A percentile compares a stretch with the other conserved stretches of the same genome.
phyloP scores from a whole-genome alignment of 2,888 invertebrate species.

The Blera fallax region DNA sequence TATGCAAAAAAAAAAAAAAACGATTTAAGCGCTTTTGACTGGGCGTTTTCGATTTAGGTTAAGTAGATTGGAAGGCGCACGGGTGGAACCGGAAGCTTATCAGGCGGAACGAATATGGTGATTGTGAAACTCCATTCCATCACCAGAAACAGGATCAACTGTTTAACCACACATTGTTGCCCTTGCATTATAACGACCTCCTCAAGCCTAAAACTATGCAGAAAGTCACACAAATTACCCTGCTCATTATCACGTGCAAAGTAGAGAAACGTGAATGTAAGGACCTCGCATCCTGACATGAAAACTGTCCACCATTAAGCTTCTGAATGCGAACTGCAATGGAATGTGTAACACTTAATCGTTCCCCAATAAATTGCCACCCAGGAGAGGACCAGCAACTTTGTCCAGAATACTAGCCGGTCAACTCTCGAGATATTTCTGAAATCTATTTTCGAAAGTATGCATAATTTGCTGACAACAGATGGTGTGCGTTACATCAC shows the following conservation, averaged over 20 bases:
- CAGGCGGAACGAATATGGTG: not conserved
- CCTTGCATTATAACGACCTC: not conserved
- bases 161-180: not conserved
- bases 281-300: not conserved
- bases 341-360: no score
- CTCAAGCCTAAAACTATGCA: not conserved
- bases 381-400: not conserved
- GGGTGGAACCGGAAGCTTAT: slow-evolving; percentile 12
- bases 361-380: slow-evolving; percentile 27
- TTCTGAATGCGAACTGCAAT: no score
- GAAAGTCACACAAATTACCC: slow-evolving; percentile 15
- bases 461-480: slow-evolving; percentile 52
- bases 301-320: no score
- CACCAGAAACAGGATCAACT: no score
- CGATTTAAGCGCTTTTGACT: not conserved
- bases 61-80: not conserved
- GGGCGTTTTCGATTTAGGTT: slow-evolving; percentile 1
- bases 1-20: slow-evolving; percentile 15
- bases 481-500: slow-evolving; percentile 51
- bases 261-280: not conserved
- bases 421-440: not conserved
- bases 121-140: not conserved
- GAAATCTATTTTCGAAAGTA: slow-evolving; percentile 53
- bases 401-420: not conserved
- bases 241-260: slow-evolving; percentile 1